Conservation (phyloP, 2,888 invertebrate genomes). For the Drosophila robusta region DNA sequence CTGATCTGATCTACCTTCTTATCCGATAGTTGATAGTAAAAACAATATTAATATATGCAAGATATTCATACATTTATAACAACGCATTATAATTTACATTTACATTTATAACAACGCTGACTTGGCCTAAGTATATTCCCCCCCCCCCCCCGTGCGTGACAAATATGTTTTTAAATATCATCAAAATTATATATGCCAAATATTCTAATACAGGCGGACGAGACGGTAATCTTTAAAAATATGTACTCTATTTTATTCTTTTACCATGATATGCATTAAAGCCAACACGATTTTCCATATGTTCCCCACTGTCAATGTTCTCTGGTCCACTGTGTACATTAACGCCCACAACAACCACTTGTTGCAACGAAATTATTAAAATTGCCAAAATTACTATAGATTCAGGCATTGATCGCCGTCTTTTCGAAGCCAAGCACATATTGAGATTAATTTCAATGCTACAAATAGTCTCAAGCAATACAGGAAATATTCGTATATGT, state of each 20-base stretch:
- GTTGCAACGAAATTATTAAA: not conserved
- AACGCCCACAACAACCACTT: constrained; percentile 8
- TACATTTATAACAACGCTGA: too few relatives aligned
- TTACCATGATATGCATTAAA: not conserved
- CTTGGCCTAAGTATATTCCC: too few relatives aligned
- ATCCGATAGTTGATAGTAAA: too few relatives aligned
- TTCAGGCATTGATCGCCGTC: not conserved
- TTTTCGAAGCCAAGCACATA: not conserved
- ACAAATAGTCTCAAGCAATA: too few relatives aligned
- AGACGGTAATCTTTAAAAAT: not conserved
- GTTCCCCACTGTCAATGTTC: not conserved
- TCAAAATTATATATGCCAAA: too few relatives aligned
- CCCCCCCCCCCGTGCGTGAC: too few relatives aligned
- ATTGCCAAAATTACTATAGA: not conserved
- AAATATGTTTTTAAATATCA: too few relatives aligned
- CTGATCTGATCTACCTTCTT: too few relatives aligned
- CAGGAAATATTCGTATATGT: not conserved
- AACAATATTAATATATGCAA: too few relatives aligned
- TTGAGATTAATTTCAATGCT: not conserved
- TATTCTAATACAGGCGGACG: not conserved
- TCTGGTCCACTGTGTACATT: not conserved
- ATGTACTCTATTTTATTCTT: not conserved
- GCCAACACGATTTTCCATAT: not conserved
- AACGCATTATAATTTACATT: too few relatives aligned
- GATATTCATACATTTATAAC: too few relatives aligned